Conservation (phyloP, 2,113 vertebrate genomes). For the Todiramphus saurophagus region DNA sequence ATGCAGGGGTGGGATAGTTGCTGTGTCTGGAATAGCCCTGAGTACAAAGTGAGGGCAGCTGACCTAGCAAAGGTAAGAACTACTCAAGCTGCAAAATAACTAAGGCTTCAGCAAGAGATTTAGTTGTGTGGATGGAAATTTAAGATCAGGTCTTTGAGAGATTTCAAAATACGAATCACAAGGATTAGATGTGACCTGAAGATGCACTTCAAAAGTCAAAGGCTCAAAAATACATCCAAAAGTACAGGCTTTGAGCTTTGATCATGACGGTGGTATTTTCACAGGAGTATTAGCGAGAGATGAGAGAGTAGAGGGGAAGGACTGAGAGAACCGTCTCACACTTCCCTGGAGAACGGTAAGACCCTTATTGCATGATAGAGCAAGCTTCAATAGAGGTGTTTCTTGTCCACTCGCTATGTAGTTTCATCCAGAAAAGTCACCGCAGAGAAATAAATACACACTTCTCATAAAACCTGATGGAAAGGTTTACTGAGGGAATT, state of each 20-base stretch:
- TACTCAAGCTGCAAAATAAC: background rate
- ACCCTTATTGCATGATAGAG: background rate
- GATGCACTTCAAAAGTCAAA: background rate
- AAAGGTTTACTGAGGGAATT: background rate
- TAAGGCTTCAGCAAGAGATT: background rate
- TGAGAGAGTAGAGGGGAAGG: background rate
- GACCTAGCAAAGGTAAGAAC: background rate
- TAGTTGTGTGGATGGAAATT: background rate
- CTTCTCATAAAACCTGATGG: background rate
- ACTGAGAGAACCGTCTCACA: background rate
- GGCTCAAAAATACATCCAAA: background rate
- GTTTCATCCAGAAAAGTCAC: background rate
- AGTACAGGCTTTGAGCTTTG: background rate
- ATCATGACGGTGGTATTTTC: background rate
- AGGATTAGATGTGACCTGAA: background rate
- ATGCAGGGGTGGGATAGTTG: background rate
- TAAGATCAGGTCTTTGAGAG: background rate
- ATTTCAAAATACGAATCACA: background rate
- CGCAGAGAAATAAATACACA: background rate
- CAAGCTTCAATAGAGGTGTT: background rate
- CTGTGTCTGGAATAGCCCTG: background rate
- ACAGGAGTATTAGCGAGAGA: background rate
- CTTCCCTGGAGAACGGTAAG: background rate
- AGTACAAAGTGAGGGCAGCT: accelerated
- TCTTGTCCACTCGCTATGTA: background rate